phyloP scores from a whole-genome alignment of 2,888 invertebrate genomes.

The Cryptocephalus moraei region DNA sequence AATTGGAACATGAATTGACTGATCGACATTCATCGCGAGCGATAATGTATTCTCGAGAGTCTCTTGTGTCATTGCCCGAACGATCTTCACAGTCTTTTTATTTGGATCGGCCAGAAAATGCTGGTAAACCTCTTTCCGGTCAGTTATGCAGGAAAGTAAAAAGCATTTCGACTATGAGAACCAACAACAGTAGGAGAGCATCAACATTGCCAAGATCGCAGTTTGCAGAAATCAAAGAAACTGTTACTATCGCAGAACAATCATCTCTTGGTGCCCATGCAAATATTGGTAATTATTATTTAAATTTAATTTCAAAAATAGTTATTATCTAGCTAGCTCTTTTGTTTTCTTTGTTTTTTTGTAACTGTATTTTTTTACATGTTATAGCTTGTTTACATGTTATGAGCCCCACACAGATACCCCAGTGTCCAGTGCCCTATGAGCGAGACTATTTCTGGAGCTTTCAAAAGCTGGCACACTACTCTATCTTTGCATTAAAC shows the following conservation, averaged over 20 bases:
- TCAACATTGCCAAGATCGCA: constrained; percentile 9
- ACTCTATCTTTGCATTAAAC: too few species aligned
- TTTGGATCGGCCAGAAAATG: too few species aligned
- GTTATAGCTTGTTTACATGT: too few species aligned
- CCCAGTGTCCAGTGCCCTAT: too few species aligned
- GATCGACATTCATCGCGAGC: constrained; percentile 3
- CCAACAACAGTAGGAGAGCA: constrained; percentile 5
- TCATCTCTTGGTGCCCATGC: constrained; percentile 19
- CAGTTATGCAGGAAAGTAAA: constrained; percentile 9
- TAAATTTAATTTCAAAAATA: background rate
- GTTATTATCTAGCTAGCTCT: background rate
- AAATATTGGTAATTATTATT: constrained; percentile 19
- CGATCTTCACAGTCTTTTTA: too few species aligned
- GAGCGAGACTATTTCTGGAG: too few species aligned
- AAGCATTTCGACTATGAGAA: constrained; percentile 7
- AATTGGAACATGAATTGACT: constrained; percentile 3
- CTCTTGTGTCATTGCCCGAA: background rate
- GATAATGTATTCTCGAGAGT: background rate
- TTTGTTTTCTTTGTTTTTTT: too few species aligned
- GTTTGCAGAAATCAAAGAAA: constrained; percentile 19
- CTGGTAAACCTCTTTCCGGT: background rate
- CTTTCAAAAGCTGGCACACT: too few species aligned
- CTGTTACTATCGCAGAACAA: constrained; percentile 24
- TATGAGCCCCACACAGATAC: too few species aligned
- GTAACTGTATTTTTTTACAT: too few species aligned